A percentile compares a stretch with the other conserved stretches of the same genome.
Evolutionary conservation across 2,113 vertebrate genomes (phyloP).

Genomic region (Ophthalmotilapia sp.): DNA sequence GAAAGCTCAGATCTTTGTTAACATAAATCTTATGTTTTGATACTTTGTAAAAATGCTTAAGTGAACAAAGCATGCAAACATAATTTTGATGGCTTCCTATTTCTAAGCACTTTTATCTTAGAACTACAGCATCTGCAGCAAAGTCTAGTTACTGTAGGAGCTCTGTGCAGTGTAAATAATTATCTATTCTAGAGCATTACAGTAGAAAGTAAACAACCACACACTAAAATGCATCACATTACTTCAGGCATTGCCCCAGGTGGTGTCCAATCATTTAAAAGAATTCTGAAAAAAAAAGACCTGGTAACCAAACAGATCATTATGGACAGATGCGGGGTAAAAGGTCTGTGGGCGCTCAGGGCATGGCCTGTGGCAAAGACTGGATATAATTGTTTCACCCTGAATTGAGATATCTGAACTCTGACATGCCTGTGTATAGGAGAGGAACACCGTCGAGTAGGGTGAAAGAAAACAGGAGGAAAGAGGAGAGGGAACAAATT

Average conservation of each 20-base stretch:
- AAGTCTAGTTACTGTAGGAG: background rate
- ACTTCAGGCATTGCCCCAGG: slow-evolving; percentile 32
- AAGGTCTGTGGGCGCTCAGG: slow-evolving; percentile 42
- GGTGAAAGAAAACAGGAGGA: background rate
- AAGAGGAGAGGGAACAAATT: background rate
- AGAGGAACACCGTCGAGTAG: background rate
- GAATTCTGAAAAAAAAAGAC: background rate
- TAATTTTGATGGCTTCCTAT: background rate
- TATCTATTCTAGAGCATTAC: background rate
- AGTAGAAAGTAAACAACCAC: slow-evolving; percentile 13
- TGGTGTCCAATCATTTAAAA: slow-evolving; percentile 38
- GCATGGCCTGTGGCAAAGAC: slow-evolving; percentile 39
- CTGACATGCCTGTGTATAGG: slow-evolving; percentile 8
- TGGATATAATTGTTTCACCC: slow-evolving; percentile 31
- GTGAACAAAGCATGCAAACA: background rate
- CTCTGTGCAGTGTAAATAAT: background rate
- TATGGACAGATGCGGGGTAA: slow-evolving; percentile 37
- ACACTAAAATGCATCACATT: background rate
- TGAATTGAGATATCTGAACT: slow-evolving; percentile 41
- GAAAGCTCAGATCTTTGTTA: background rate
- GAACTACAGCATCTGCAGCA: background rate
- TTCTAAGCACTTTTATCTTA: background rate
- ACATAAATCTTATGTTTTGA: background rate
- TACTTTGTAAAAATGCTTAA: background rate
- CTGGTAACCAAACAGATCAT: slow-evolving; percentile 38